Evolutionary conservation across 2,113 vertebrate genomes (phyloP), one percentile per base, ranked within the genome.

Genomic region (Seriola dumerili): DNA sequence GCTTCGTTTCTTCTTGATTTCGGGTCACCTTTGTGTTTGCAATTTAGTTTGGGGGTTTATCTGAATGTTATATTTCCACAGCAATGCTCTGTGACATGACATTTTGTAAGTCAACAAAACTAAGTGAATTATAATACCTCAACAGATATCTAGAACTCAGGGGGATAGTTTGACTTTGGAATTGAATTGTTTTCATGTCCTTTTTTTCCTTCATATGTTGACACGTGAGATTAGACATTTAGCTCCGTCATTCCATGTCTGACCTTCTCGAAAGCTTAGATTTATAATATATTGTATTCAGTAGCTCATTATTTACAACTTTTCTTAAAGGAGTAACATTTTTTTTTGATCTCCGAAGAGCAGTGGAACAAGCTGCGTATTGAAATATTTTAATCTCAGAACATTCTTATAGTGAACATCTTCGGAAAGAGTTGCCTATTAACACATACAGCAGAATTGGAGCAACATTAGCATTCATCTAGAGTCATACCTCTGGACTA

Each of bases 1-100:
- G 67, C 63, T 59, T 85, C 52, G 25, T 42, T 40, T 17, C 67
- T 55, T 58, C 59, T 48, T 72, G 74, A 73, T 69, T 82, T 59
- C 0, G 44, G 13, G 13, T 78, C 19, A 76, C 42, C 19, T 67
- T 29, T 57, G 11, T 67, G 36, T 80, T 80, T 63, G 25, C 17
- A 16, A 55, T 68, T 67, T 57, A 38, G 66, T 80, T 72, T 59
- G 1, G 13, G 17, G 57, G 17, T 48, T 78, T 48, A 48, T 21
- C 2, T 44, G 54, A n/a, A 77, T 32, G 38, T 52, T 44, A 17
- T 61, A 59, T 32, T 21, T 17, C 61, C 52, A 52, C 13, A 52
- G 44, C 40, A 16, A 65, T 21, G 4, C 14, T 13, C 32, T 25
- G 57, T 59, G 77, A 50, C 8, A 40, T 25, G 11, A 42, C 29